A percentile compares a stretch with the other conserved stretches of the same genome.
Conservation (phyloP, 2,888 invertebrate genomes). For the Dromius quadrimaculatus region DNA sequence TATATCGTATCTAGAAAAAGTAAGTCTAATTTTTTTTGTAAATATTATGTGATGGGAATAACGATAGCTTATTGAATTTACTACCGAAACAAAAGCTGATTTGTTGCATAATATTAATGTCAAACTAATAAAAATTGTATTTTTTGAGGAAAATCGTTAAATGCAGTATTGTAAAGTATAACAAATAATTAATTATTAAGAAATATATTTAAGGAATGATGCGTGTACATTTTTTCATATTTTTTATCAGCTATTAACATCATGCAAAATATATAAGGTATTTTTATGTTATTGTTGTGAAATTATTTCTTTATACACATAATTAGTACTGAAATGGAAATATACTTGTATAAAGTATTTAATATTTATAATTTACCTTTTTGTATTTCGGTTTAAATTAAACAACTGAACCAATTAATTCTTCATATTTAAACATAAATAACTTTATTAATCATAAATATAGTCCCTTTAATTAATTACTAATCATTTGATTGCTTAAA, state of each 20-base stretch:
- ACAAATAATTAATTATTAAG: slow-evolving; percentile 43
- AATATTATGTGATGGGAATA: slow-evolving; percentile 20
- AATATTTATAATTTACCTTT: slow-evolving; percentile 1
- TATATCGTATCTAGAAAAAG: slow-evolving; percentile 6
- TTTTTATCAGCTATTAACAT: slow-evolving; percentile 49
- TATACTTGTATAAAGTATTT: slow-evolving; percentile 43
- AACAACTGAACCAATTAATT: not conserved
- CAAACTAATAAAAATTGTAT: slow-evolving; percentile 51
- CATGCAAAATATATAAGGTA: slow-evolving; percentile 48
- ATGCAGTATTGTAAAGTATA: slow-evolving; percentile 49
- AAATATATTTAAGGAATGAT: slow-evolving; percentile 46
- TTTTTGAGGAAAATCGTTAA: slow-evolving; percentile 45
- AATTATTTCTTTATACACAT: slow-evolving; percentile 43
- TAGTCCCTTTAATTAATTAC: not conserved
- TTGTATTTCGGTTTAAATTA: slow-evolving; percentile 3
- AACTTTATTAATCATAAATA: no score
- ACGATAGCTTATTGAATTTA: slow-evolving; percentile 33
- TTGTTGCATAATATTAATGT: slow-evolving; percentile 43
- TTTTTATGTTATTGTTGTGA: slow-evolving; percentile 46
- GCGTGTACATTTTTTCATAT: slow-evolving; percentile 50
- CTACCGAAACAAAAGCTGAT: slow-evolving; percentile 28
- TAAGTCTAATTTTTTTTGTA: slow-evolving; percentile 9
- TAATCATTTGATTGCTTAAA: not conserved
- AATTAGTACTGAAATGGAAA: slow-evolving; percentile 7
- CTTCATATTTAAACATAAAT: not conserved